These are phyloP conservation scores for Prenolepis imparis DNA, from an alignment of 2,888 invertebrate genomes.

Conservation along the genomic window DNA sequence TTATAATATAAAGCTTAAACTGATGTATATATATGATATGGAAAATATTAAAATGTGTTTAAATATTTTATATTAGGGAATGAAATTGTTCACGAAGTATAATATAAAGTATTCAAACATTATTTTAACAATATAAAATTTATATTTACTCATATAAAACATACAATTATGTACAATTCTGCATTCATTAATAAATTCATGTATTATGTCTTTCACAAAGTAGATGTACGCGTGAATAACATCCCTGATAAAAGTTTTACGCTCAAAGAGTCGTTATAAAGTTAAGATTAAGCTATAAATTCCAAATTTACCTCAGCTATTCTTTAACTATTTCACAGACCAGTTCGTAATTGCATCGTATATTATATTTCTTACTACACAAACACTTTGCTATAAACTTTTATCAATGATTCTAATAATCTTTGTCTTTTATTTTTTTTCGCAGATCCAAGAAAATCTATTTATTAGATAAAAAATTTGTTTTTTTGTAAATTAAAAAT, in stretches of 20 bases:
- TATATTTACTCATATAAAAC: not conserved
- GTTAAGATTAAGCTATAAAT: constrained; percentile 82
- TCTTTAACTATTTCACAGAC: constrained; percentile 66
- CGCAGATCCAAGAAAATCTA: not conserved
- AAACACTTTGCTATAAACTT: constrained; percentile 56
- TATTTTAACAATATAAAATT: not conserved
- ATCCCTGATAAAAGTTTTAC: constrained; percentile 66
- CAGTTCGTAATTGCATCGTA: constrained; percentile 69
- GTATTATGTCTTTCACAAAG: not conserved
- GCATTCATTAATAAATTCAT: constrained; percentile 36
- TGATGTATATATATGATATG: not conserved
- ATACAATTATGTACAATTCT: not conserved
- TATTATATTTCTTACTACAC: constrained; percentile 68
- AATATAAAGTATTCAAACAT: not conserved
- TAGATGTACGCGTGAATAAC: constrained; percentile 50
- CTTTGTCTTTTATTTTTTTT: not conserved
- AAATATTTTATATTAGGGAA: not conserved
- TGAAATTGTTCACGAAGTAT: not conserved
- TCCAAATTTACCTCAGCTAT: constrained; percentile 78
- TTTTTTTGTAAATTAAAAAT: not conserved
- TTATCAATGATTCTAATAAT: constrained; percentile 9
- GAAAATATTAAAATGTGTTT: not conserved
- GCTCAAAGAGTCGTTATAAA: constrained; percentile 73
- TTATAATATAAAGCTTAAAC: not conserved
- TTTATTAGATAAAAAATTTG: not conserved